These are phyloP conservation scores for Poicephalus gulielmi DNA, from an alignment of 2,113 vertebrate genomes.

Conservation along the genomic window DNA sequence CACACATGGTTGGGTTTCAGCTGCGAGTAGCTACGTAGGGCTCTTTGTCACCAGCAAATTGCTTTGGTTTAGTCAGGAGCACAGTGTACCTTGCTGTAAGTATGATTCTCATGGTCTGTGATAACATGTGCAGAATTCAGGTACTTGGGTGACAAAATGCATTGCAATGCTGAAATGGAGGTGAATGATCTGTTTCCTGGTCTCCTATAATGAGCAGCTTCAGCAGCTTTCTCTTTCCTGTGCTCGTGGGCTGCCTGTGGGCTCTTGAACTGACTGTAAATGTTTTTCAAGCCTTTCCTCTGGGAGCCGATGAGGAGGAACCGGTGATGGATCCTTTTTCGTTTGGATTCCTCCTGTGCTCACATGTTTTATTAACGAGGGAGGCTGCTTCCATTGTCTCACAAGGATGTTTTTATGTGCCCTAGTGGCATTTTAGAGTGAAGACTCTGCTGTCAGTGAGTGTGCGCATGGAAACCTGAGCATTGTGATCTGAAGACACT, in stretches of 20 bases:
- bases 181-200: background rate
- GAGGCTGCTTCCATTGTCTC: conserved; percentile 52
- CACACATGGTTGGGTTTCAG: background rate
- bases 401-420: background rate
- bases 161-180: background rate
- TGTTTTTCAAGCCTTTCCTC: conserved; percentile 12
- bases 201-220: background rate
- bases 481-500: background rate
- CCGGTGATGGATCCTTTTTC: background rate
- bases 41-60: background rate
- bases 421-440: conserved; percentile 3
- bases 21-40: fast-evolving
- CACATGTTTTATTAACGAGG: conserved; percentile 74
- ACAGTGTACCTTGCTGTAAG: background rate
- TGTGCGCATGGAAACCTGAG: fast-evolving
- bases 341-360: background rate
- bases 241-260: background rate
- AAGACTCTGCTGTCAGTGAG: background rate
- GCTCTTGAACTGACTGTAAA: background rate
- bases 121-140: background rate
- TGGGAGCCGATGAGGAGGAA: conserved; percentile 7
- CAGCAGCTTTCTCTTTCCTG: background rate
- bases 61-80: background rate
- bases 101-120: background rate
- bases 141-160: background rate